These are phyloP conservation scores for Slavum lentiscoides DNA, from an alignment of 2,888 invertebrate genomes.

Conservation along the genomic window DNA sequence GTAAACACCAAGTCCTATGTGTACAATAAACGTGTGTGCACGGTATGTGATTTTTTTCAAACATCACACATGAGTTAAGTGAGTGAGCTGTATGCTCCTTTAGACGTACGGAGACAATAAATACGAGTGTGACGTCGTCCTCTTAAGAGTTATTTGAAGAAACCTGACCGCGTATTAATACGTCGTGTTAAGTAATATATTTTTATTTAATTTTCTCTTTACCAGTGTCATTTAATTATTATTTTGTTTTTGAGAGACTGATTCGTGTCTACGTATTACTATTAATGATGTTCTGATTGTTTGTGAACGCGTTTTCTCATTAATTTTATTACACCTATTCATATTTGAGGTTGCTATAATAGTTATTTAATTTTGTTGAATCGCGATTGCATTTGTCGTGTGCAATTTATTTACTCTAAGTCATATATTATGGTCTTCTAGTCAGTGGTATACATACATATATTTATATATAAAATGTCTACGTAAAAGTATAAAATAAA, in stretches of 20 bases:
- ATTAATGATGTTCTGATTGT: constrained; percentile 1
- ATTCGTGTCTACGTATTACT: background rate
- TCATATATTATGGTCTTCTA: constrained; percentile 17
- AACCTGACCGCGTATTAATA: too few relatives aligned
- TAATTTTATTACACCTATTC: background rate
- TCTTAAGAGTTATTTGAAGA: too few relatives aligned
- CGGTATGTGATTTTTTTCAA: too few relatives aligned
- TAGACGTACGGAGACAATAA: too few relatives aligned
- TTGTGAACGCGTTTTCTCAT: background rate
- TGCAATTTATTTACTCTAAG: constrained; percentile 4
- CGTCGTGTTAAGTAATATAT: background rate
- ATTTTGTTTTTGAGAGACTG: constrained; percentile 30
- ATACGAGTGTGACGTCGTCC: too few relatives aligned
- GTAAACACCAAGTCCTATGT: too few relatives aligned
- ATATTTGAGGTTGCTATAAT: background rate
- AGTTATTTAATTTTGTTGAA: constrained; percentile 1
- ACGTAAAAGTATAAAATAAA: too few relatives aligned
- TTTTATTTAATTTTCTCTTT: constrained; percentile 20
- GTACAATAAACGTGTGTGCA: too few relatives aligned
- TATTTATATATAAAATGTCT: too few relatives aligned
- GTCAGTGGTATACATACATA: background rate
- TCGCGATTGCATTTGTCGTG: constrained; percentile 3
- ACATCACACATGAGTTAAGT: too few relatives aligned
- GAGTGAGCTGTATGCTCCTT: too few relatives aligned
- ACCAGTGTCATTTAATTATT: constrained; percentile 24